Percentiles rank a stretch among this genome's conserved stretches.
These are phyloP conservation scores for Euplexia lucipara DNA, from an alignment of 2,888 invertebrate species.

Conservation along the genomic window DNA sequence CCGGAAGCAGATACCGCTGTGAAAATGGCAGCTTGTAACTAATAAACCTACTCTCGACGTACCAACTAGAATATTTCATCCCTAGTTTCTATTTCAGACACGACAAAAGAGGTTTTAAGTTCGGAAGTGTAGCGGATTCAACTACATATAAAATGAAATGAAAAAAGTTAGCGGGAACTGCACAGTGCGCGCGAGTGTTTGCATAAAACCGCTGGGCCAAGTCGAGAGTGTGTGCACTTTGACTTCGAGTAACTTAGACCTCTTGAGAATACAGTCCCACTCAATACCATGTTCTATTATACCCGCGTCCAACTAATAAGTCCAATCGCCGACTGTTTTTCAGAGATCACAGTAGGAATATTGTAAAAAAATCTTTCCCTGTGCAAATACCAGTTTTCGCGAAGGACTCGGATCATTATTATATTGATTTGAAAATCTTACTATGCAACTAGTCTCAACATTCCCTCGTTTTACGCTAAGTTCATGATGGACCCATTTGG, in stretches of 20 bases:
- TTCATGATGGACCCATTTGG: too few species aligned
- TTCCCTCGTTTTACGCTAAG: too few species aligned
- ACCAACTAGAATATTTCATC: conserved; percentile 14
- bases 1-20: too few species aligned
- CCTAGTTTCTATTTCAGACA: conserved; percentile 35
- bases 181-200: conserved; percentile 71
- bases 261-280: conserved; percentile 60
- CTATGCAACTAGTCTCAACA: too few species aligned
- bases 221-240: conserved; percentile 69
- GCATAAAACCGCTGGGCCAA: conserved; percentile 71
- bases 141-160: conserved; percentile 76
- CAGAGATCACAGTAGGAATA: neutral
- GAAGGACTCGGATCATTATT: too few species aligned
- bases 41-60: neutral
- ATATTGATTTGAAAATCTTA: too few species aligned
- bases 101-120: conserved; percentile 48
- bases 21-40: too few species aligned
- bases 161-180: conserved; percentile 76
- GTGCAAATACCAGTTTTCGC: too few species aligned
- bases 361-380: too few species aligned
- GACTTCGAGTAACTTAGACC: conserved; percentile 70
- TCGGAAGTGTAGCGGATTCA: conserved; percentile 42
- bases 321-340: conserved; percentile 6
- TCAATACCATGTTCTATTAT: conserved; percentile 50
- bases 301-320: conserved; percentile 19